A percentile compares a stretch with the other conserved stretches of the same genome.
Conservation (phyloP, 2,888 invertebrate genomes). For the Zelleria hepariella region DNA sequence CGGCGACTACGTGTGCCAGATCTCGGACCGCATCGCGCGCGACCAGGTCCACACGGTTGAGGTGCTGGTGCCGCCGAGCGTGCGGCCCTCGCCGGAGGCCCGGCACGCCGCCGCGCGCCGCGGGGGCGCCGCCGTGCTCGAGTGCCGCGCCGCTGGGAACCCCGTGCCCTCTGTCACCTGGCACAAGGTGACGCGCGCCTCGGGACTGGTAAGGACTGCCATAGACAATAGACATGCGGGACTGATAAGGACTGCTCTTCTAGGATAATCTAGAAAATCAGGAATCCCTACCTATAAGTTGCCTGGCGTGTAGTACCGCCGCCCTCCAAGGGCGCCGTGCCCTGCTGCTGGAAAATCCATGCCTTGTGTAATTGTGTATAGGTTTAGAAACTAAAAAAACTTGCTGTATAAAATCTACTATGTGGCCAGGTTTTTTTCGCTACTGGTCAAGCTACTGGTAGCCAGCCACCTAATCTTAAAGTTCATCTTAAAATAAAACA, state of each 20-base stretch:
- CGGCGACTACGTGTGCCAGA: conserved; percentile 81
- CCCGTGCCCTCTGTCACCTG: conserved; percentile 80
- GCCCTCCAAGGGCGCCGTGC: too few species aligned
- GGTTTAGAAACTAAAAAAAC: too few species aligned
- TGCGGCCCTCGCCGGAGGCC: conserved; percentile 65
- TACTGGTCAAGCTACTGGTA: too few species aligned
- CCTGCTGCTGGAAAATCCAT: too few species aligned
- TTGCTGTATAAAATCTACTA: too few species aligned
- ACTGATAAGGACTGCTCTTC: too few species aligned
- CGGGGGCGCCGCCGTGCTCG: conserved; percentile 77
- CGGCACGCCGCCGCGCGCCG: conserved; percentile 76
- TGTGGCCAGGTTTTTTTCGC: too few species aligned
- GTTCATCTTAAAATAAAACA: too few species aligned
- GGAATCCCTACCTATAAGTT: not conserved
- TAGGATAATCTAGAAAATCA: not conserved
- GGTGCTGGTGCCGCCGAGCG: conserved; percentile 77
- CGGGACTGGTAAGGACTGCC: not conserved
- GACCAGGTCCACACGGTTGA: conserved; percentile 82
- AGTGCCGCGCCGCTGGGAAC: conserved; percentile 80
- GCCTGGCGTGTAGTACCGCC: too few species aligned
- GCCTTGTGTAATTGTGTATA: too few species aligned
- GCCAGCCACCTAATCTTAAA: too few species aligned
- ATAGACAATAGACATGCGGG: too few species aligned
- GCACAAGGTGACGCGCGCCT: conserved; percentile 74
- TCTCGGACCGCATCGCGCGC: conserved; percentile 76